phyloP scores from a whole-genome alignment of 2,113 vertebrate species.

The Scortum barcoo region DNA sequence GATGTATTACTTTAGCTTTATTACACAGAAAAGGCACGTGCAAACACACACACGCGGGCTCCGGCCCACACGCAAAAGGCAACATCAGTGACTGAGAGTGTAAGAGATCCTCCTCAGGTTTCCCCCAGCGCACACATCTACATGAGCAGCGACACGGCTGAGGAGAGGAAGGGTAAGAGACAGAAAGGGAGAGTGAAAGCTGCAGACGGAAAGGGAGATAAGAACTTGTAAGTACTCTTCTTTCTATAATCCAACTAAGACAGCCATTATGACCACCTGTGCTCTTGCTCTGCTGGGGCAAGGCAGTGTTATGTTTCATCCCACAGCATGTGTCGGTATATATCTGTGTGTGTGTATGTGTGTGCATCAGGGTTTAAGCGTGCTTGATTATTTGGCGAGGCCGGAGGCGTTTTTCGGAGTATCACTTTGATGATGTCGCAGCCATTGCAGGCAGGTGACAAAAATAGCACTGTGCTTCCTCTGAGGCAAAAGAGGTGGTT shows the following conservation, averaged over 20 bases:
- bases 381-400: conserved; percentile 37
- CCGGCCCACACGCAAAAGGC: conserved; percentile 19
- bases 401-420: conserved; percentile 34
- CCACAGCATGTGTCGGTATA: neutral
- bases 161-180: conserved; percentile 18
- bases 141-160: conserved; percentile 40
- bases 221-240: conserved; percentile 72
- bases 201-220: conserved; percentile 61
- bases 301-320: conserved; percentile 30
- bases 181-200: conserved; percentile 63
- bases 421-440: conserved; percentile 26
- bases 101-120: conserved; percentile 71
- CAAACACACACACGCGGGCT: conserved; percentile 6
- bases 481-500: conserved; percentile 6
- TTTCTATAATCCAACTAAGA: conserved; percentile 56
- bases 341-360: conserved; percentile 10
- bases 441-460: conserved; percentile 31
- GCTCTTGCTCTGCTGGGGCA: conserved; percentile 37
- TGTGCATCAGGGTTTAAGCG: conserved; percentile 9
- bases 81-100: conserved; percentile 40
- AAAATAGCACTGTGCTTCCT: conserved; percentile 33
- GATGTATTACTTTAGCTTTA: neutral
- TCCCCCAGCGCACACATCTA: conserved; percentile 52
- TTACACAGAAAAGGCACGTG: neutral
- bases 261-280: conserved; percentile 50